Evolutionary conservation across 2,113 vertebrate genomes (phyloP).

Genomic region (Emydura subglobosa): DNA sequence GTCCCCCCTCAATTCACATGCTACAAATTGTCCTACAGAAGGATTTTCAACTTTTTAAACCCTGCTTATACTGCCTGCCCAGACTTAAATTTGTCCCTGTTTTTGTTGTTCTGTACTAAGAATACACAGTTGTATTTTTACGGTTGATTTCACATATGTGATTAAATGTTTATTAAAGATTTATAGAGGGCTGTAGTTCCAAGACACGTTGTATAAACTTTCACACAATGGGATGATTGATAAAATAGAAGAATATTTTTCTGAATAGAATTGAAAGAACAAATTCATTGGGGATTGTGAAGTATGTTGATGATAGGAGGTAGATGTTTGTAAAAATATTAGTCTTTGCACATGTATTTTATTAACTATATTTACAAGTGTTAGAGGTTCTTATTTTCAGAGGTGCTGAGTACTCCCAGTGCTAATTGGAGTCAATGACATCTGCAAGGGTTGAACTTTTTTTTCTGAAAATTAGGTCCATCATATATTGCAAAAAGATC

Average conservation of each 20-base stretch:
- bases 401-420: not conserved
- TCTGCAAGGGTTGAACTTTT: not conserved
- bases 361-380: not conserved
- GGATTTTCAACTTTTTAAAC: not conserved
- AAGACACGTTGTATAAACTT: not conserved
- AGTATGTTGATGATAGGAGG: not conserved
- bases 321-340: not conserved
- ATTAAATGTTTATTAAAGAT: not conserved
- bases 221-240: not conserved
- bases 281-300: not conserved
- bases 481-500: not conserved
- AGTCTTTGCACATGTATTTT: not conserved
- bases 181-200: not conserved
- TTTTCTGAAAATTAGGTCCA: not conserved
- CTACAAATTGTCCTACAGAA: not conserved
- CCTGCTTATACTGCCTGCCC: not conserved
- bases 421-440: not conserved
- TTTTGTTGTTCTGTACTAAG: not conserved
- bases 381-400: not conserved
- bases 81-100: not conserved
- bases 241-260: not conserved
- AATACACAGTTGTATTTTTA: not conserved
- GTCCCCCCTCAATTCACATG: not conserved
- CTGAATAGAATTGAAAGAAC: not conserved
- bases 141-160: not conserved